Base-by-base conservation (phyloP, 2,113 vertebrate genomes). In the Crypturellus undulatus region DNA sequence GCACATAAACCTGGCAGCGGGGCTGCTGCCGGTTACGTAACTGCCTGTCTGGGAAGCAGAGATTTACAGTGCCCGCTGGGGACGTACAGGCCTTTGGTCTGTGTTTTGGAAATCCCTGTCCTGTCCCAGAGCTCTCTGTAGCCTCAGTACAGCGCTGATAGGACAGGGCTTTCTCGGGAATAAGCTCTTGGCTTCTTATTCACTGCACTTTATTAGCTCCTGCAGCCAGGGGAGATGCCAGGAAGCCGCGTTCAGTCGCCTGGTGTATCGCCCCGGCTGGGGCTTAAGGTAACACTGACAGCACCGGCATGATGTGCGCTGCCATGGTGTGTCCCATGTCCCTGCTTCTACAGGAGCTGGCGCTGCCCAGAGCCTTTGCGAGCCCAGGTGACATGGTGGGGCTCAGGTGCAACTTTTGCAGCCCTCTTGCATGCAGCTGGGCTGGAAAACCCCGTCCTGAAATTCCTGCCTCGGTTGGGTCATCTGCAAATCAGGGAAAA, bases 1-100 rank as follows among this genome's bases (percentile, higher is more conserved):
- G 91, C 0, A 1, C 79, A 60, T 75, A 90, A 90, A 96, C 69
- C 40, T 3, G 1, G 64, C 5, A 4, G 77, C 91, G 86, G 42
- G 59, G 62, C 47, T 60, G 83, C 80, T 49, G 88, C 0, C 21
- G 47, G 70, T 92, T 83, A 47, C 68, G 60, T 82, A 75, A 45
- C n/a, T n/a, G n/a, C n/a, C 63, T 0, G 6, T 45, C 64, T 78
- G 80, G 65, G 62, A 81, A 89, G 65, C 80, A 71, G 77, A 93
- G 92, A 93, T 94, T 86, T 88, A 86, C 0, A 0, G 51, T 47
- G 38, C 49, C 19, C 0, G 1, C 34, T 26, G n/a, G n/a, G 0
- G 0, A 86, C 16, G 12, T 7, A 17, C 22, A 45, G 21, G n/a
- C n/a, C 22, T 34, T 51, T 28, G 19, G 54, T 25, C n/a, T 25